Evolutionary conservation across 2,113 vertebrate genomes (phyloP).

Genomic region (Daboia siamensis): DNA sequence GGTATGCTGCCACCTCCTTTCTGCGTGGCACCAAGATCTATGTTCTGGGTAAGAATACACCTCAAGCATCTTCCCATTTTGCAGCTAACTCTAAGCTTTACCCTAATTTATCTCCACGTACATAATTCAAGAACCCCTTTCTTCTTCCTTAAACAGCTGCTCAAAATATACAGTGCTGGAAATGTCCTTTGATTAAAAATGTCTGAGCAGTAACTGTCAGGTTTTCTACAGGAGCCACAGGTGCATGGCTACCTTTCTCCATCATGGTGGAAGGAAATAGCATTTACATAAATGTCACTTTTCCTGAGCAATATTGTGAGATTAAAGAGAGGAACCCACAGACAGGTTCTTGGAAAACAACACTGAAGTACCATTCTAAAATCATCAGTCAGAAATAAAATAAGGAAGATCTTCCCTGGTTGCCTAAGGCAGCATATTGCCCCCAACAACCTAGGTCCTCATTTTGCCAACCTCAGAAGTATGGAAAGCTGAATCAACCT

Average conservation of each 20-base stretch:
- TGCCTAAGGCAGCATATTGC: too few species aligned
- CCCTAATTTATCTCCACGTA: neutral
- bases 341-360: neutral
- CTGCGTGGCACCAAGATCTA: slow-evolving; percentile 90
- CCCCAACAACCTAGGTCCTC: too few species aligned
- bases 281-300: neutral
- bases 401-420: neutral
- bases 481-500: too few species aligned
- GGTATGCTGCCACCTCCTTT: slow-evolving; percentile 86
- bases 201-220: neutral
- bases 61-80: neutral
- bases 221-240: neutral
- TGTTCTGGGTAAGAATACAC: slow-evolving; percentile 77
- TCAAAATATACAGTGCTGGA: accelerated
- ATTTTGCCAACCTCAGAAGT: too few species aligned
- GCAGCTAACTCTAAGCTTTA: neutral
- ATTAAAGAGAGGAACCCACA: neutral
- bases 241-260: neutral
- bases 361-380: neutral
- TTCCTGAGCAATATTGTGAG: neutral
- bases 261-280: neutral
- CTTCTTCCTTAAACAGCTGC: too few species aligned
- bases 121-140: neutral
- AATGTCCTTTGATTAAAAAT: neutral
- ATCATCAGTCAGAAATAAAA: neutral